phyloP scores from a whole-genome alignment of 30 jellyfish, hydroid and myxozoan species.

The Hydra vulgaris region DNA sequence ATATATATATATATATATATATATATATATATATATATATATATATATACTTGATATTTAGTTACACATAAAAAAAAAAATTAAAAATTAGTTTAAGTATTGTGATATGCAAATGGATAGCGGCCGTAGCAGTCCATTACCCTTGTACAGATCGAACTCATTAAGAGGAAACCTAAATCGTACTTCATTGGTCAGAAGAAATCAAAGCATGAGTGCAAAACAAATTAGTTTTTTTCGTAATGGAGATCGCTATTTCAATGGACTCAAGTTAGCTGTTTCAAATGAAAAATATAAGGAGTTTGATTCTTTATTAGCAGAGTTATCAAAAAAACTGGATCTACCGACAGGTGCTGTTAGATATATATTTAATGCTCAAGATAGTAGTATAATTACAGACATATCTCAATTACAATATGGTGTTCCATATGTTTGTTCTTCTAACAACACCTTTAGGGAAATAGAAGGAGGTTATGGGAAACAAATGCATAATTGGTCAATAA shows the following conservation, averaged over 20 bases:
- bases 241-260: conserved; percentile 88
- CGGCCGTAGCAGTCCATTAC: conserved; percentile 45
- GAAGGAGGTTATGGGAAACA: conserved; percentile 90
- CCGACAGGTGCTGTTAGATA: conserved; percentile 94
- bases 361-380: conserved; percentile 82
- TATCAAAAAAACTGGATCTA: conserved; percentile 63
- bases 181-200: conserved; percentile 77
- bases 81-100: no score
- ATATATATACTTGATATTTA: no score
- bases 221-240: conserved; percentile 81
- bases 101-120: conserved; percentile 26
- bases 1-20: no score
- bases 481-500: conserved; percentile 56
- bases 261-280: conserved; percentile 86
- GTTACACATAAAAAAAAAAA: no score
- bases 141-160: conserved; percentile 63
- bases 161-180: conserved; percentile 51
- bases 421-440: conserved; percentile 88
- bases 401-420: conserved; percentile 89
- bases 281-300: conserved; percentile 77
- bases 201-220: conserved; percentile 90
- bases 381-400: conserved; percentile 71
- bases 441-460: conserved; percentile 65
- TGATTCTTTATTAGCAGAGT: conserved; percentile 82
- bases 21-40: no score